phyloP scores from a whole-genome alignment of 2,888 invertebrate genomes.

The Orthonychiurus folsomi region DNA sequence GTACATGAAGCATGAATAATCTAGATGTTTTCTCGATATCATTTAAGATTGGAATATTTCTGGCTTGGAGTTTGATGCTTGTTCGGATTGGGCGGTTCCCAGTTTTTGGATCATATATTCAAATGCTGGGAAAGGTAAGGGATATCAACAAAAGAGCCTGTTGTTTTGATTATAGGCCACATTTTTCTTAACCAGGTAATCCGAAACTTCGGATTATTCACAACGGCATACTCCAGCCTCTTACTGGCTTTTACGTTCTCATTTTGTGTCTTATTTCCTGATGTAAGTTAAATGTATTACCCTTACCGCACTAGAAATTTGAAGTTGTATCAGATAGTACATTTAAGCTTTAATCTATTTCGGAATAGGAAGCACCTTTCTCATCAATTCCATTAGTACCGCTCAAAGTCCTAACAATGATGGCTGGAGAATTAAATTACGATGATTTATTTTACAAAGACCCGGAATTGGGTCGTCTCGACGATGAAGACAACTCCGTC shows the following conservation, averaged over 20 bases:
- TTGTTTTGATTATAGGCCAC: too few species aligned
- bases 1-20: background rate
- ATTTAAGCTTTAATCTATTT: too few species aligned
- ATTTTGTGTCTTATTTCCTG: conserved; percentile 68
- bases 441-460: conserved; percentile 66
- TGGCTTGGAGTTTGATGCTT: conserved; percentile 76
- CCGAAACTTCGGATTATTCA: conserved; percentile 70
- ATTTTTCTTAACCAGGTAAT: conserved; percentile 42
- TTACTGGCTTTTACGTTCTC: conserved; percentile 70
- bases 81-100: conserved; percentile 77
- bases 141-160: background rate
- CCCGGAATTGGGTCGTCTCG: background rate
- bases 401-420: conserved; percentile 20
- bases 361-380: conserved; percentile 16
- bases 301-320: background rate
- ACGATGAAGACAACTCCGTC: conserved; percentile 44
- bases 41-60: conserved; percentile 54
- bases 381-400: conserved; percentile 8
- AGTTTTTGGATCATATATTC: conserved; percentile 73
- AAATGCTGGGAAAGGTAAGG: conserved; percentile 76
- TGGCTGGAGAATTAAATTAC: conserved; percentile 40
- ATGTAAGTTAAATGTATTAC: conserved; percentile 12
- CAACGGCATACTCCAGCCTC: conserved; percentile 69
- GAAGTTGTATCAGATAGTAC: conserved; percentile 5
- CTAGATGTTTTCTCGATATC: background rate